A percentile compares a stretch with the other conserved stretches of the same genome.
These are phyloP conservation scores for Anadara kagoshimensis DNA, from an alignment of 1,140 invertebrate genomes.

Conservation along the genomic window DNA sequence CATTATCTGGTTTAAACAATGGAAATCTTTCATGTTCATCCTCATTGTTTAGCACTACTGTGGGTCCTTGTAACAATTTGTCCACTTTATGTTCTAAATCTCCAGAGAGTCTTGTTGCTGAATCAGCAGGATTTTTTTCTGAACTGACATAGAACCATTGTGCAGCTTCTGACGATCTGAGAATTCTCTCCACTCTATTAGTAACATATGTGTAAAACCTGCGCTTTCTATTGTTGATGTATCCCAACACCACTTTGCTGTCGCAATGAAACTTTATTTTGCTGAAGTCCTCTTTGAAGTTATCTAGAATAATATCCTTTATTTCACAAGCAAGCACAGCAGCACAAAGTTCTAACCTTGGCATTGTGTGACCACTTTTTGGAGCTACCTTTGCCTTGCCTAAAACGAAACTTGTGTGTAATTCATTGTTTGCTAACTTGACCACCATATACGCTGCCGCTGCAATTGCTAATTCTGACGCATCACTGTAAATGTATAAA, in stretches of 20 bases:
- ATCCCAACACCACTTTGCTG: conserved; percentile 9
- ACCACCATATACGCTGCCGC: conserved; percentile 51
- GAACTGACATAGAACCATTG: conserved; percentile 3
- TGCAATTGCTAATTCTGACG: conserved; percentile 33
- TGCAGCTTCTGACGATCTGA: background rate
- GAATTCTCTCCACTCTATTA: background rate
- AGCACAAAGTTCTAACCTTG: conserved; percentile 31
- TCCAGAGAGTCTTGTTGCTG: background rate
- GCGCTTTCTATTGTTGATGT: conserved; percentile 1
- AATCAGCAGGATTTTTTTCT: background rate
- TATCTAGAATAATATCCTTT: background rate
- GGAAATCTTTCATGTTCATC: too few relatives aligned
- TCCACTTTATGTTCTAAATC: background rate
- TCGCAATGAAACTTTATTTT: background rate
- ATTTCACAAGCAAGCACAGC: conserved; percentile 36
- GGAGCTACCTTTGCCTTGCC: conserved; percentile 31
- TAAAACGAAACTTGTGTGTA: conserved; percentile 18
- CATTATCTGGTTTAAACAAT: too few relatives aligned
- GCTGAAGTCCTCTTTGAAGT: conserved; percentile 7
- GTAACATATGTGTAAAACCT: conserved; percentile 11
- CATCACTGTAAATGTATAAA: conserved; percentile 39
- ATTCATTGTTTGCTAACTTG: background rate
- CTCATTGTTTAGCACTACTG: background rate
- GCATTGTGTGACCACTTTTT: conserved; percentile 25
- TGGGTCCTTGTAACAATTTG: background rate